Percentiles rank a stretch among this genome's conserved stretches.
These are phyloP conservation scores for Baryphthengus martii DNA, from an alignment of 2,113 vertebrate genomes.

Conservation along the genomic window DNA sequence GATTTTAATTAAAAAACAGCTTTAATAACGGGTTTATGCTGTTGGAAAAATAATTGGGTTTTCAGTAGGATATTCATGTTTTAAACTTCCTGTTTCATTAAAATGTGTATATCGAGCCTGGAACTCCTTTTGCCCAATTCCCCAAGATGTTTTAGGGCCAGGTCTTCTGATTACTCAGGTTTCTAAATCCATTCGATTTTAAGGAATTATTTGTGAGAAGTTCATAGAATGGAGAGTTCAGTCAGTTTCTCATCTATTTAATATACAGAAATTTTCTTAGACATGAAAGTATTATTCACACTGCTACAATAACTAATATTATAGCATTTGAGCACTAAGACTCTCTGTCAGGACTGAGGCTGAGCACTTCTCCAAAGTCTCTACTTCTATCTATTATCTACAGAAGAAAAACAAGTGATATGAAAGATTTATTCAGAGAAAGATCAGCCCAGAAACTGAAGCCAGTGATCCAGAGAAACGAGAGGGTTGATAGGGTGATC, in stretches of 20 bases:
- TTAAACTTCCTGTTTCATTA: background rate
- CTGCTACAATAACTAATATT: background rate
- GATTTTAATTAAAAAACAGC: slow-evolving; percentile 55
- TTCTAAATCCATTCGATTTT: background rate
- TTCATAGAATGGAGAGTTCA: background rate
- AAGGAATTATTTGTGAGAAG: background rate
- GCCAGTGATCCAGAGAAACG: background rate
- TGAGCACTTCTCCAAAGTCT: background rate
- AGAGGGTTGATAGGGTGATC: background rate
- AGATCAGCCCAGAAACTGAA: background rate
- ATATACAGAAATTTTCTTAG: background rate
- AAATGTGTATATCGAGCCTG: background rate
- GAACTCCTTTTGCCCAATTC: background rate
- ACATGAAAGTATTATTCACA: fast-evolving
- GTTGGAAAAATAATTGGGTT: background rate
- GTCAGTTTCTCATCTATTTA: background rate
- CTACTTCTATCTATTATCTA: background rate
- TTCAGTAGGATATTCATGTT: background rate
- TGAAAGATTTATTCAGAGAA: background rate
- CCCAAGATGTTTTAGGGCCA: background rate
- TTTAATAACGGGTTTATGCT: background rate
- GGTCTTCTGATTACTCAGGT: background rate
- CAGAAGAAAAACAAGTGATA: background rate
- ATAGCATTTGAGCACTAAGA: background rate
- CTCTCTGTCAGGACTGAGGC: background rate